A percentile compares a stretch with the other conserved stretches of the same genome.
phyloP scores from a whole-genome alignment of 2,888 invertebrate genomes.

The Sycophila texana region DNA sequence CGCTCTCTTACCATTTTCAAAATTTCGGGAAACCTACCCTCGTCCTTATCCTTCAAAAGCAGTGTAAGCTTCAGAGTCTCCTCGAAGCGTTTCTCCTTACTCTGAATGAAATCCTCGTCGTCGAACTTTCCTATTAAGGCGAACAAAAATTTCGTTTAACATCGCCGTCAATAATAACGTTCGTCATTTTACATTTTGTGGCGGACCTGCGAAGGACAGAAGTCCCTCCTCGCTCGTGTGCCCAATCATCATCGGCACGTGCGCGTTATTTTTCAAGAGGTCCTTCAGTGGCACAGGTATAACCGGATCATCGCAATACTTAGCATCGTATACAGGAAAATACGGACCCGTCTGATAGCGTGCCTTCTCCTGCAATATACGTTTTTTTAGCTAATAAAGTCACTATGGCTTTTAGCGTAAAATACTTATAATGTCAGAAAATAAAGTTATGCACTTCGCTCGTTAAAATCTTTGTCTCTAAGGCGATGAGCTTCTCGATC shows the following conservation, averaged over 20 bases:
- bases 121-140: conserved; percentile 7
- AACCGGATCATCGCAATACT: conserved; percentile 9
- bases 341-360: background rate
- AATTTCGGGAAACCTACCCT: conserved; percentile 63
- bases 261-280: conserved; percentile 12
- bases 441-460: background rate
- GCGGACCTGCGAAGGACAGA: conserved; percentile 6
- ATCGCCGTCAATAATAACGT: background rate
- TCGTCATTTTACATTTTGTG: background rate
- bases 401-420: too few species aligned
- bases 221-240: conserved; percentile 26
- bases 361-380: background rate
- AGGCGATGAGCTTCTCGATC: conserved; percentile 9
- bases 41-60: conserved; percentile 62
- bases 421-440: background rate
- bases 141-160: too few species aligned
- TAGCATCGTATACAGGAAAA: conserved; percentile 8
- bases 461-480: background rate
- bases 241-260: conserved; percentile 37
- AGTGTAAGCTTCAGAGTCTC: conserved; percentile 71
- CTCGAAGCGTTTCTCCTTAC: conserved; percentile 33
- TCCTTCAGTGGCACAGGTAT: conserved; percentile 4
- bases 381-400: background rate
- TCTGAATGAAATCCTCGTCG: background rate
- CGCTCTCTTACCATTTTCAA: conserved; percentile 74